Evolutionary conservation across 2,113 vertebrate species (phyloP).

Genomic region (Pelobates fuscus): DNA sequence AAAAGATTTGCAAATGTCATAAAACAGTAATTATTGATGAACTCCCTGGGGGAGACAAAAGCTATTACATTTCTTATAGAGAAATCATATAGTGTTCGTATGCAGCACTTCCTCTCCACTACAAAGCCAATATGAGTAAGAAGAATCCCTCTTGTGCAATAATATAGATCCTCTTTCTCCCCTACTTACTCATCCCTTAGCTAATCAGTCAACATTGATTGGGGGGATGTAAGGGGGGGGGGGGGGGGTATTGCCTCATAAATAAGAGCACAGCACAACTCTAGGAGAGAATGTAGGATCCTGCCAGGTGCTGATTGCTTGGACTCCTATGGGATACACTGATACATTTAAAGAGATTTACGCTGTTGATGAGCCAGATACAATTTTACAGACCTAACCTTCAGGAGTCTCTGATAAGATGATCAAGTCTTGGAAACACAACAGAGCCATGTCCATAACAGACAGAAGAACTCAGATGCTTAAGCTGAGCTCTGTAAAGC

Average conservation of each 20-base stretch:
- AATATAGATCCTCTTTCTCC: slow-evolving; percentile 51
- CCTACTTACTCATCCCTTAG: slow-evolving; percentile 46
- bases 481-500: slow-evolving; percentile 53
- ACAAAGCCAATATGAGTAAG: slow-evolving; percentile 36
- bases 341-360: slow-evolving; percentile 47
- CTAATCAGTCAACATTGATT: slow-evolving; percentile 48
- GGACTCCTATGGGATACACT: slow-evolving; percentile 31
- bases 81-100: slow-evolving; percentile 35
- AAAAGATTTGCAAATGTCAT: slow-evolving; percentile 31
- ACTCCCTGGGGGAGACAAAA: slow-evolving; percentile 33
- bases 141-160: slow-evolving; percentile 44
- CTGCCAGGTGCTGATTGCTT: slow-evolving; percentile 57
- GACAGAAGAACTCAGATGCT: slow-evolving; percentile 22
- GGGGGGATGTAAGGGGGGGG: too few species aligned
- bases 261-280: slow-evolving; percentile 60
- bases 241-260: slow-evolving; percentile 55
- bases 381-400: slow-evolving; percentile 6
- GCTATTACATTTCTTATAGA: slow-evolving; percentile 43
- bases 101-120: slow-evolving; percentile 34
- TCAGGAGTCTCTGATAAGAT: slow-evolving; percentile 30
- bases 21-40: slow-evolving; percentile 32
- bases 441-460: slow-evolving; percentile 15
- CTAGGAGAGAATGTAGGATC: slow-evolving; percentile 56
- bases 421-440: not conserved
- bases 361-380: slow-evolving; percentile 1